phyloP scores from a whole-genome alignment of 2,113 vertebrate genomes.

The Passer montanus region DNA sequence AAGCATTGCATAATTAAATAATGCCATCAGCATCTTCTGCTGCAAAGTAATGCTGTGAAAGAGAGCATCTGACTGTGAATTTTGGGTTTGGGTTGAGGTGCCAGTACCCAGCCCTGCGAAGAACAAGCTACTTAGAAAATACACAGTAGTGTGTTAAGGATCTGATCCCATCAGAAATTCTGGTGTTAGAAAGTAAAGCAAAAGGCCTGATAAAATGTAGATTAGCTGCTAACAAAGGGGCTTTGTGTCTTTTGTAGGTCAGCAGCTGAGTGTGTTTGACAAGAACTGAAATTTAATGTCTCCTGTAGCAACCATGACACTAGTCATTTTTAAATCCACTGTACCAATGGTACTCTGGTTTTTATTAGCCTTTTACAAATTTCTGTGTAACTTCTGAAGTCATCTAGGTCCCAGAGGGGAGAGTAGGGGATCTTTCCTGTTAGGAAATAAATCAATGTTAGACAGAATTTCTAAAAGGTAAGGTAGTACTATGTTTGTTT shows the following conservation, averaged over 20 bases:
- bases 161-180: constrained; percentile 5
- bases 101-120: not conserved
- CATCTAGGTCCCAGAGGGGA: not conserved
- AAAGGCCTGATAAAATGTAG: constrained; percentile 54
- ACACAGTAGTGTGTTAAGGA: not conserved
- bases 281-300: constrained; percentile 64
- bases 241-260: constrained; percentile 68
- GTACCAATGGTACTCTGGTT: not conserved
- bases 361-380: not conserved
- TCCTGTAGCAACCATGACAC: constrained; percentile 49
- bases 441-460: not conserved
- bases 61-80: not conserved
- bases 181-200: constrained; percentile 29
- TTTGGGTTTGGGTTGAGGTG: not conserved
- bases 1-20: not conserved
- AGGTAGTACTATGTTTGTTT: not conserved
- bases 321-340: constrained; percentile 7
- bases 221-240: constrained; percentile 58
- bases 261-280: constrained; percentile 54
- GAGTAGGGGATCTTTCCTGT: not conserved
- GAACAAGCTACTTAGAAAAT: not conserved
- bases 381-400: not conserved
- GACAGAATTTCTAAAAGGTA: not conserved
- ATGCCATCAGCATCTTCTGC: not conserved
- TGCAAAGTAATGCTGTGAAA: not conserved